Base-by-base conservation (phyloP, 2,888 invertebrate species). In the Pediacus dermestoides region DNA sequence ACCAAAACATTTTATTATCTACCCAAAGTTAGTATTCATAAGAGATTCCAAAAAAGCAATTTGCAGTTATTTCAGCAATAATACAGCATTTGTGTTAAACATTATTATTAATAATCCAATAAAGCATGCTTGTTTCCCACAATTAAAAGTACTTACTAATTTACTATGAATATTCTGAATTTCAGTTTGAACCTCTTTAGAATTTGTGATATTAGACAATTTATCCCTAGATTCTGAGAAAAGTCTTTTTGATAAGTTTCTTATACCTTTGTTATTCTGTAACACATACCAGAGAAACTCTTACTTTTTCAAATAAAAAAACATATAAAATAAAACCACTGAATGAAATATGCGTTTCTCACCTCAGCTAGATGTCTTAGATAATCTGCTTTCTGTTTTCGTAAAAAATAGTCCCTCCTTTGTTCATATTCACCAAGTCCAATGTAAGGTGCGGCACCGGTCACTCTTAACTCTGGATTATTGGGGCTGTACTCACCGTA, bases 401-500 rank as follows among this genome's bases (percentile, higher is more conserved):
- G 70, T 34, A 74, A 59, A 34, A 77, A 66, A 16, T 77, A 70
- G 55, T 75, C 72, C 31, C 73, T 54, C 2, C 74, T 55, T 2
- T 77, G 69, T 52, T 78, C 78, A 60, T 78, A 78, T 58, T 78
- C 77, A 6, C 79, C 79, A 13, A 79, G 67, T 0, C 77, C 78
- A 26, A 75, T 64, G 43, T 78, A 68, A 1, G 73, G 77, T 52
- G 77, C 77, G 30, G 67, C 61, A n/a, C n/a, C n/a, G 32, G 61
- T 52, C 39, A 64, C 70, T 34, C 75, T 70, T 13, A 75, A 55
- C 43, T 76, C 66, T 9, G 77, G 77, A 64, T 78, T 77, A 66
- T 78, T 78, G 2, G 78, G 78, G n/a, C 78, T 78, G 52, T 72
- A 78, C 53, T 78, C 78, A 33, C 78, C 78, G 32, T 75, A 75